phyloP scores from a whole-genome alignment of 2,113 vertebrate genomes.

The Alligator sinensis region DNA sequence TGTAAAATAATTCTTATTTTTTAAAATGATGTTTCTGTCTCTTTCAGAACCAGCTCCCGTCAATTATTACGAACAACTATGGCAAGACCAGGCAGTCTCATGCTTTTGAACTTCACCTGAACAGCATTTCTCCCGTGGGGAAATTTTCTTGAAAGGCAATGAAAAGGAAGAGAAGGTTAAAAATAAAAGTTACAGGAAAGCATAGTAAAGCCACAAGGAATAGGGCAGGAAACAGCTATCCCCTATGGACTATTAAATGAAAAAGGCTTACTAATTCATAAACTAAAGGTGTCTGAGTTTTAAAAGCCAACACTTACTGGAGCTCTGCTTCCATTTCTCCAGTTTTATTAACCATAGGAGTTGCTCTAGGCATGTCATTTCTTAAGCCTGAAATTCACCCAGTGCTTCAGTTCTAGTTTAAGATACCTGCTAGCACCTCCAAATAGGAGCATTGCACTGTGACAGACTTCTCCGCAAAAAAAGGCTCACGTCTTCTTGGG shows the following conservation, averaged over 20 bases:
- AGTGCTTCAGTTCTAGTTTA: background rate
- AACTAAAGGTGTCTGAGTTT: constrained; percentile 49
- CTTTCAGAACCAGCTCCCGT: background rate
- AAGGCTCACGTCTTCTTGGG: background rate
- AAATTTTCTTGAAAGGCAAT: constrained; percentile 31
- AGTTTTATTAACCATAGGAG: constrained; percentile 59
- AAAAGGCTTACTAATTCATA: constrained; percentile 71
- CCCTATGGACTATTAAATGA: constrained; percentile 45
- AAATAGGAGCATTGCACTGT: constrained; percentile 12
- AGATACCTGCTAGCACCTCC: constrained; percentile 38
- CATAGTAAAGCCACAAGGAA: constrained; percentile 17
- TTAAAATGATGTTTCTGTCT: background rate
- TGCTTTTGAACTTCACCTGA: constrained; percentile 41
- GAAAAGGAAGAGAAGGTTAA: constrained; percentile 46
- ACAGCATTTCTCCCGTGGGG: background rate
- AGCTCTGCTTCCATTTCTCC: constrained; percentile 37
- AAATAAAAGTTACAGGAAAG: constrained; percentile 53
- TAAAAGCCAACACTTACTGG: constrained; percentile 45
- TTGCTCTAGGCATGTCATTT: constrained; percentile 52
- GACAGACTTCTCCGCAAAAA: background rate
- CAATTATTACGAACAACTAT: background rate
- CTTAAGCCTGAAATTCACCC: constrained; percentile 15
- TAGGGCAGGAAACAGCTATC: constrained; percentile 30
- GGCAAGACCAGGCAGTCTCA: background rate
- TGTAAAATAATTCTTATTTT: constrained; percentile 22